A percentile compares a stretch with the other conserved stretches of the same genome.
phyloP scores from a whole-genome alignment of 2,888 invertebrate genomes.

The Tineola bisselliella region DNA sequence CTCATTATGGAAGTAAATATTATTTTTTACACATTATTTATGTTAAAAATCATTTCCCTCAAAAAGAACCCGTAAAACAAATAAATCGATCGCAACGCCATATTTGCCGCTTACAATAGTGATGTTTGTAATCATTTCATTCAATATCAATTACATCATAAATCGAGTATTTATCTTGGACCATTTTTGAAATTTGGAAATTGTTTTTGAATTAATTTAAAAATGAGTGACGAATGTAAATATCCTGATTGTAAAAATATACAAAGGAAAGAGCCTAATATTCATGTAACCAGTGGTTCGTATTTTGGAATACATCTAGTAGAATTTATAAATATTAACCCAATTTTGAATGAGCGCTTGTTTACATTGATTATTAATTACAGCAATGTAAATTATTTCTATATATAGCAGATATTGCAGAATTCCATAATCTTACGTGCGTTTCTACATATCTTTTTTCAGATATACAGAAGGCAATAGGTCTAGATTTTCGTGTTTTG shows the following conservation, averaged over 20 bases:
- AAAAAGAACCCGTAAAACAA: too few relatives aligned
- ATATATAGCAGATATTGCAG: too few relatives aligned
- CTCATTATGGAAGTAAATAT: background rate
- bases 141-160: background rate
- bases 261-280: constrained; percentile 20
- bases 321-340: too few relatives aligned
- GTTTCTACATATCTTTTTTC: too few relatives aligned
- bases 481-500: constrained; percentile 28
- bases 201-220: background rate
- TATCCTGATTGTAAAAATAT: constrained; percentile 22
- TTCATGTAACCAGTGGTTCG: constrained; percentile 23
- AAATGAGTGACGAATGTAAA: constrained; percentile 5
- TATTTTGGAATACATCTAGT: too few relatives aligned
- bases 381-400: too few relatives aligned
- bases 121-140: background rate
- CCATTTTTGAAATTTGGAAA: background rate
- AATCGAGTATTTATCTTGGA: too few relatives aligned
- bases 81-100: background rate
- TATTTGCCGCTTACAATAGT: background rate
- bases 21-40: background rate
- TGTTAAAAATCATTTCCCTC: background rate
- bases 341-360: too few relatives aligned
- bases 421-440: too few relatives aligned
- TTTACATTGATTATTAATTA: too few relatives aligned
- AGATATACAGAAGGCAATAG: constrained; percentile 31